Base-by-base conservation (phyloP, 2,113 vertebrate genomes). In the Sula dactylatra region DNA sequence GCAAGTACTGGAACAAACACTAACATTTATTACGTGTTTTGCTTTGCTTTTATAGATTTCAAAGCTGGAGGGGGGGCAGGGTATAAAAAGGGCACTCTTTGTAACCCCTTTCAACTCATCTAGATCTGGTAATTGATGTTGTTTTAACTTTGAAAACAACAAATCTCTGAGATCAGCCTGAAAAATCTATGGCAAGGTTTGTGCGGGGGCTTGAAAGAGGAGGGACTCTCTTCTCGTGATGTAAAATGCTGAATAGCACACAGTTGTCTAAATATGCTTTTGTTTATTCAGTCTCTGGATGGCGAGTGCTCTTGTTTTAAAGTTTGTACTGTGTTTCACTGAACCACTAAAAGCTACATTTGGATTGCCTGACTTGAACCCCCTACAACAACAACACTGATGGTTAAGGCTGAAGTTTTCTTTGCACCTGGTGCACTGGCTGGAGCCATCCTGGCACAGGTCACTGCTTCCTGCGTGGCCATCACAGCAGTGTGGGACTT, bases 181-280 rank as follows among this genome's bases (percentile, higher is more conserved):
- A 70, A 88, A 95, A 95, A 89, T 87, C 77, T 85, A 66, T 67
- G 54, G 55, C 71, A 93, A 88, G 82, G 86, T 61, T 94, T 86
- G 49, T 71, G 54, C 0, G 10, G 45, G 77, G 52, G 83, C 58
- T 94, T 96, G 77, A 84, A 95, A 95, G 42, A 96, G 86, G 32
- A 90, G 83, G 44, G 54, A 58, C 58, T 72, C 61, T 58, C 22
- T 92, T 86, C 44, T 44, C 6, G 2, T 91, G 94, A 79, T 87
- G 26, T 42, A 65, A 74, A 95, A 58, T 52, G 65, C 55, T 91
- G 87, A 96, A 96, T 45, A 86, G 94, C 80, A 78, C 55, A 80
- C 89, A 85, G 94, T 95, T 88, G 94, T 95, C 95, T 95, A 93
- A 93, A 95, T 95, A 96, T 29, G 59, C 81, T 97, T 92, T 94